Conservation (phyloP, 2,113 vertebrate genomes). For the Pelecanoides urinatrix region DNA sequence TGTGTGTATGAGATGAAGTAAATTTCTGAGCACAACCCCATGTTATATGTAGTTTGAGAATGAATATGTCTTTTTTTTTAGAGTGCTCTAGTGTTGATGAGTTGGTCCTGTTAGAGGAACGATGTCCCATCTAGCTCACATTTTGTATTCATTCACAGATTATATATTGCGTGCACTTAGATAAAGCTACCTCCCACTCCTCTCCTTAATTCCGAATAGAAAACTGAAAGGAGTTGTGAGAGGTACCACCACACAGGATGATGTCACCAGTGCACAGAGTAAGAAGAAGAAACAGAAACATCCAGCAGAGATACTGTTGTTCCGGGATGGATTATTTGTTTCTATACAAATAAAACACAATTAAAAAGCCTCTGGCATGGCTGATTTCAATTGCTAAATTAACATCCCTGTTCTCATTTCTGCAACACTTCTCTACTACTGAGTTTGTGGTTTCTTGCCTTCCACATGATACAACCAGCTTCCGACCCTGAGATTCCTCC, state of each 20-base stretch:
- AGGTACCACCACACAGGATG: not conserved
- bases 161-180: not conserved
- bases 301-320: not conserved
- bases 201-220: not conserved
- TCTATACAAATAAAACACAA: not conserved
- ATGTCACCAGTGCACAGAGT: not conserved
- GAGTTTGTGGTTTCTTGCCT: conserved; percentile 2
- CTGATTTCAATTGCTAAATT: not conserved
- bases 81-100: not conserved
- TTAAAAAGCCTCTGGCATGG: not conserved
- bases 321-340: not conserved
- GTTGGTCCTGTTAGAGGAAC: not conserved
- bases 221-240: not conserved
- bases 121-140: not conserved
- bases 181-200: not conserved
- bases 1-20: not conserved
- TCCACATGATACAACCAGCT: not conserved
- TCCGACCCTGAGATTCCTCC: not conserved
- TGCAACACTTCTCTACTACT: not conserved
- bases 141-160: not conserved
- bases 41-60: not conserved
- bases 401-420: not conserved
- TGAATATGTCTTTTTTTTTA: not conserved
- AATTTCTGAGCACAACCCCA: not conserved
- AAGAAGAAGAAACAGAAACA: not conserved